Conservation (phyloP, 2,797 vertebrate species). For the Neomorphus geoffroyi region DNA sequence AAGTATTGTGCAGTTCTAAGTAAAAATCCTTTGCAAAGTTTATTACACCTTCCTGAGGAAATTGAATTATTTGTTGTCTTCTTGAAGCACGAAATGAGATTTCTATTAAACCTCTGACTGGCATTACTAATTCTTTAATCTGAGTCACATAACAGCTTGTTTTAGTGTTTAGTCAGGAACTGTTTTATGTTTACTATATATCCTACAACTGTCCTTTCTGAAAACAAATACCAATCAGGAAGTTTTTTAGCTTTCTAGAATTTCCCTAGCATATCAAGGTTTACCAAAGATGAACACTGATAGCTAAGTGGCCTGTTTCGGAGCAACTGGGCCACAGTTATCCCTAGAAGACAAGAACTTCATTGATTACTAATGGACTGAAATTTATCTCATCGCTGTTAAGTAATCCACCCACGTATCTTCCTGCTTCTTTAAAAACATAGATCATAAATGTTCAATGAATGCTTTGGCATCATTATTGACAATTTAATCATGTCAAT, state of each 20-base stretch:
- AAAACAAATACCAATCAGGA: not conserved
- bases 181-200: not conserved
- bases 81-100: not conserved
- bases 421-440: not conserved
- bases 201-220: not conserved
- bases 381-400: not conserved
- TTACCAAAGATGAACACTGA: rapidly evolving
- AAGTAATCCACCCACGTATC: not conserved
- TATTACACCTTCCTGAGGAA: not conserved
- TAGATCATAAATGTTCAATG: slow-evolving; percentile 4
- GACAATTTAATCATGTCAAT: slow-evolving; percentile 1
- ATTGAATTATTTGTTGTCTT: not conserved
- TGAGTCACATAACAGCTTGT: not conserved
- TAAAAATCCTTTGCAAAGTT: not conserved
- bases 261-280: not conserved
- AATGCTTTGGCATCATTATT: slow-evolving; percentile 6
- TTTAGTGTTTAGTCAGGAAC: not conserved
- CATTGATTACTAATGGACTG: not conserved
- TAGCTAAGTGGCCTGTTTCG: not conserved
- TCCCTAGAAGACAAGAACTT: not conserved
- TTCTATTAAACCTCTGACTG: not conserved
- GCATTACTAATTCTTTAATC: not conserved
- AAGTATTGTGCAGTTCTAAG: not conserved
- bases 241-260: not conserved
- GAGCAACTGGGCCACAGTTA: not conserved